Evolutionary conservation across 2,797 vertebrate species (phyloP).

Genomic region (Onychomys arenicola): DNA sequence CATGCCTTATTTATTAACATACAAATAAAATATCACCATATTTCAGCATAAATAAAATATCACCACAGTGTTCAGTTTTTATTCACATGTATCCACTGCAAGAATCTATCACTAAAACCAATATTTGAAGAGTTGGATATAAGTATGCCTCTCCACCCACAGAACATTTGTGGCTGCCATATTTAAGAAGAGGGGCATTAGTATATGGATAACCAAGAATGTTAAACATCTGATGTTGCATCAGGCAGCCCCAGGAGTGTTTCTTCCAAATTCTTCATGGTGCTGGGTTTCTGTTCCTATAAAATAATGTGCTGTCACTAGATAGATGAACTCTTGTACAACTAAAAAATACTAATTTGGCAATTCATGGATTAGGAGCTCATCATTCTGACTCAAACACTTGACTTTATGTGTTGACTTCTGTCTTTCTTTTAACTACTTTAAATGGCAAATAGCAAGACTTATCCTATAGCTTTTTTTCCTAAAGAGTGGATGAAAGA

Average conservation of each 20-base stretch:
- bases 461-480: background rate
- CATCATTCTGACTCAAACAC: background rate
- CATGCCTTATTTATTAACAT: no score
- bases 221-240: background rate
- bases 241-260: fast-evolving
- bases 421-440: background rate
- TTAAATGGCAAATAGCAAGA: background rate
- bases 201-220: background rate
- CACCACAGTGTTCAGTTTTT: background rate
- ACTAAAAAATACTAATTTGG: background rate
- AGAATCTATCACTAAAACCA: background rate
- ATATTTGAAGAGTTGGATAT: background rate
- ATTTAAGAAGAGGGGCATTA: no score
- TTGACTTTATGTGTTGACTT: background rate
- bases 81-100: background rate
- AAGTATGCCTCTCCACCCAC: background rate
- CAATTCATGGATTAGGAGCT: background rate
- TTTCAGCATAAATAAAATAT: no score
- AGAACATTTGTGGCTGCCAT: background rate
- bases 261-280: background rate
- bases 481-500: background rate
- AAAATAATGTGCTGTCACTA: background rate
- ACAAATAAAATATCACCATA: no score
- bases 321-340: background rate
- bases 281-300: background rate